Evolutionary conservation across 2,113 vertebrate genomes (phyloP).

Genomic region (Xyrauchen texanus): DNA sequence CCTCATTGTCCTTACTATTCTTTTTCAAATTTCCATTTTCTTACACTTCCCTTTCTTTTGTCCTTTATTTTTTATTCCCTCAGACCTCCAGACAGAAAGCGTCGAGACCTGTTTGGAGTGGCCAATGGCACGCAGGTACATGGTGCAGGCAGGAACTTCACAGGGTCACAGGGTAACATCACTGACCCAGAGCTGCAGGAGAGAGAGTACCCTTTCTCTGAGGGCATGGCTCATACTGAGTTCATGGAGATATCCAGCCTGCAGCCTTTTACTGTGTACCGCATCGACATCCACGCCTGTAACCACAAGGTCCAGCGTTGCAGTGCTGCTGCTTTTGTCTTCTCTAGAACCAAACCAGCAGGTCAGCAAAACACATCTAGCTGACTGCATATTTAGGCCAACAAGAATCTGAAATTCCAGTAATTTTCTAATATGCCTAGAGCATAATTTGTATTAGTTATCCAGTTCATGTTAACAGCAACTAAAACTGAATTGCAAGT

Average conservation of each 20-base stretch:
- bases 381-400: not conserved
- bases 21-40: conserved; percentile 1
- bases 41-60: not conserved
- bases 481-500: not conserved
- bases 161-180: conserved; percentile 71
- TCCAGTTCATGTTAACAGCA: not conserved
- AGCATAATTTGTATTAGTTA: not conserved
- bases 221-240: conserved; percentile 81
- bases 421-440: not conserved
- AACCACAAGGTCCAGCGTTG: conserved; percentile 90
- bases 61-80: not conserved
- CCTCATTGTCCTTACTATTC: conserved; percentile 3
- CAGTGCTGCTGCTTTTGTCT: conserved; percentile 92
- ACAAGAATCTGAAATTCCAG: not conserved
- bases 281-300: conserved; percentile 95
- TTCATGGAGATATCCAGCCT: conserved; percentile 85
- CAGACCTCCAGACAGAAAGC: conserved; percentile 83
- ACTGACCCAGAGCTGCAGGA: conserved; percentile 78
- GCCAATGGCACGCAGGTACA: conserved; percentile 79
- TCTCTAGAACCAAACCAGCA: conserved; percentile 93
- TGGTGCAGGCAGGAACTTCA: conserved; percentile 68
- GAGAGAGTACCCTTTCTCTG: conserved; percentile 84
- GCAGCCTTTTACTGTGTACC: conserved; percentile 91
- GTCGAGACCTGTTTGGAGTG: conserved; percentile 82
- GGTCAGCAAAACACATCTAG: conserved; percentile 70